phyloP scores from a whole-genome alignment of 2,888 invertebrate genomes.

The Tenthredo amoena region DNA sequence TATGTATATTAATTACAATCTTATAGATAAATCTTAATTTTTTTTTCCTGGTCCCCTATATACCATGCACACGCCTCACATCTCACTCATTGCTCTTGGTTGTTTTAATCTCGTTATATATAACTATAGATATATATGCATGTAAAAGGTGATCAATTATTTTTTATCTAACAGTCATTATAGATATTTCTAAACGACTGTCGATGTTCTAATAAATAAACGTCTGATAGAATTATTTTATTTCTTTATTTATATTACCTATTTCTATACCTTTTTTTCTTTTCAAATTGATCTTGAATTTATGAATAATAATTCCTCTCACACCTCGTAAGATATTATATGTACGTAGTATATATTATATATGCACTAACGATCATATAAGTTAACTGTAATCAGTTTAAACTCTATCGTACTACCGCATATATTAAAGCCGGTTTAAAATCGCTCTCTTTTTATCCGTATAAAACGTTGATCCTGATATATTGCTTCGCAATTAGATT shows the following conservation, averaged over 20 bases:
- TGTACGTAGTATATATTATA: no score
- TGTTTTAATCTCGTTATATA: neutral
- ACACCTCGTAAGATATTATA: neutral
- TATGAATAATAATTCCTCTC: neutral
- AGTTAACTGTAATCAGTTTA: neutral
- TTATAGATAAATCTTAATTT: no score
- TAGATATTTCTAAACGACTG: neutral
- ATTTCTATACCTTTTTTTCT: neutral
- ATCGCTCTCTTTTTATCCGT: neutral
- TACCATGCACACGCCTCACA: no score
- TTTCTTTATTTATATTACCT: neutral
- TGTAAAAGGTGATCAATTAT: neutral
- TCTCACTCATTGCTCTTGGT: neutral
- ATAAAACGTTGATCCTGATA: neutral
- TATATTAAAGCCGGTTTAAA: neutral
- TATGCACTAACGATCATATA: neutral
- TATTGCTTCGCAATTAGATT: conserved; percentile 2
- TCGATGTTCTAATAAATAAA: neutral
- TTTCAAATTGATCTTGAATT: neutral
- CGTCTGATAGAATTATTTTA: neutral
- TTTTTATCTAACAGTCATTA: neutral
- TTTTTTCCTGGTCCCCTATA: no score
- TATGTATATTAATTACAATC: no score
- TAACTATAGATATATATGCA: neutral
- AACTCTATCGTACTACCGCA: neutral